Conservation (phyloP, 2,888 invertebrate species). For the Imbricaverruca yamaguchii region DNA sequence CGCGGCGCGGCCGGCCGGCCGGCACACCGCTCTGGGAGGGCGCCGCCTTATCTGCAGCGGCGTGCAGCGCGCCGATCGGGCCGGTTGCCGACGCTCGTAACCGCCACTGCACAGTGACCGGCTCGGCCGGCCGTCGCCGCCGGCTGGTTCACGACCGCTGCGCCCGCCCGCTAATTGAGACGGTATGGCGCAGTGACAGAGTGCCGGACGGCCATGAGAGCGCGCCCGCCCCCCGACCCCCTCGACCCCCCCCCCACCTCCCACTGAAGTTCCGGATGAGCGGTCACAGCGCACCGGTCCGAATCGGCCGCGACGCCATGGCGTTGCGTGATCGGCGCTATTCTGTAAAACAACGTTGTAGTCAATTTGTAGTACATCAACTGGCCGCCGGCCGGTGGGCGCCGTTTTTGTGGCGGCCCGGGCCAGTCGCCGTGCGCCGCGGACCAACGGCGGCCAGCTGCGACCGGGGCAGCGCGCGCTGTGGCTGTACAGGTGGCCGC, state of each 20-base stretch:
- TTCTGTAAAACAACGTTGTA: constrained; percentile 32
- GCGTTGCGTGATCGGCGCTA: constrained; percentile 31
- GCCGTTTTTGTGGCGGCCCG: constrained; percentile 24
- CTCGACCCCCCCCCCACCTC: no score
- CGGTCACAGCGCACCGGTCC: no score
- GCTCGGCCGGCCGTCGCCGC: constrained; percentile 25
- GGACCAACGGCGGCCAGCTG: background rate
- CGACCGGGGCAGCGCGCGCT: background rate
- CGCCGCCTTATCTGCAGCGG: constrained; percentile 34
- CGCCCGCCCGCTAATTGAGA: constrained; percentile 37
- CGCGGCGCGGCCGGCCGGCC: constrained; percentile 37
- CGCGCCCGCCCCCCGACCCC: no score
- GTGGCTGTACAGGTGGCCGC: background rate
- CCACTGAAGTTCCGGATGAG: no score
- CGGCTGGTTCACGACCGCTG: constrained; percentile 39
- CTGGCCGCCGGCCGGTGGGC: constrained; percentile 18
- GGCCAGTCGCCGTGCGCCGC: constrained; percentile 26
- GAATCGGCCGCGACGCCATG: constrained; percentile 26
- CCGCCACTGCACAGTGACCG: no score
- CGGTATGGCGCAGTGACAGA: constrained; percentile 37
- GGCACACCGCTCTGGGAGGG: constrained; percentile 36
- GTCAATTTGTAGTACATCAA: constrained; percentile 16
- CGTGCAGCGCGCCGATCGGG: no score
- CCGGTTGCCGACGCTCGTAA: no score
- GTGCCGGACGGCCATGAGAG: constrained; percentile 36